Evolutionary conservation across 2,113 vertebrate genomes (phyloP).

Genomic region (Athene cunicularia): DNA sequence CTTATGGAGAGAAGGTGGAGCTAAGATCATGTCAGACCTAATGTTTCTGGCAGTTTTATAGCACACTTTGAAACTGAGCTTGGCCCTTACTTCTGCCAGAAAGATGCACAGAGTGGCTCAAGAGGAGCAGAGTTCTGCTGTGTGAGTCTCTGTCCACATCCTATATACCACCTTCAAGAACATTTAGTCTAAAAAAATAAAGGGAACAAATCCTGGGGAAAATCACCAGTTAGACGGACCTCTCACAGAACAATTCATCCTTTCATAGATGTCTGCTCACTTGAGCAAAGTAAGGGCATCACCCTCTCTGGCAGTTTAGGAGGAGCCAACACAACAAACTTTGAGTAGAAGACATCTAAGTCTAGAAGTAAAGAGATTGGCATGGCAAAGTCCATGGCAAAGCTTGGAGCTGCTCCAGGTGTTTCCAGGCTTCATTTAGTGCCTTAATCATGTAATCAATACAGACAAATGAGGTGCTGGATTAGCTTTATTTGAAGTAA

Average conservation of each 20-base stretch:
- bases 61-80: neutral
- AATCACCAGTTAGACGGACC: neutral
- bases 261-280: neutral
- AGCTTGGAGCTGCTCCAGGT: neutral
- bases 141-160: rapidly evolving
- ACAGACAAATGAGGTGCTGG: neutral
- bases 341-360: neutral
- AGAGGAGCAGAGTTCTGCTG: neutral
- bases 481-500: neutral
- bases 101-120: neutral
- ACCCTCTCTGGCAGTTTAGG: neutral
- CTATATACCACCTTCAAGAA: neutral
- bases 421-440: neutral
- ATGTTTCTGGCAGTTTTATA: neutral
- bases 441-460: neutral
- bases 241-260: neutral
- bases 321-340: neutral
- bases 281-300: neutral
- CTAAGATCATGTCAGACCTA: neutral
- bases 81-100: neutral
- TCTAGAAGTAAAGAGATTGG: neutral
- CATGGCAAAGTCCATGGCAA: neutral
- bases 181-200: neutral
- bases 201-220: neutral
- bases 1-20: neutral